phyloP scores from a whole-genome alignment of 2,888 invertebrate species.

The Poecilus cupreus region DNA sequence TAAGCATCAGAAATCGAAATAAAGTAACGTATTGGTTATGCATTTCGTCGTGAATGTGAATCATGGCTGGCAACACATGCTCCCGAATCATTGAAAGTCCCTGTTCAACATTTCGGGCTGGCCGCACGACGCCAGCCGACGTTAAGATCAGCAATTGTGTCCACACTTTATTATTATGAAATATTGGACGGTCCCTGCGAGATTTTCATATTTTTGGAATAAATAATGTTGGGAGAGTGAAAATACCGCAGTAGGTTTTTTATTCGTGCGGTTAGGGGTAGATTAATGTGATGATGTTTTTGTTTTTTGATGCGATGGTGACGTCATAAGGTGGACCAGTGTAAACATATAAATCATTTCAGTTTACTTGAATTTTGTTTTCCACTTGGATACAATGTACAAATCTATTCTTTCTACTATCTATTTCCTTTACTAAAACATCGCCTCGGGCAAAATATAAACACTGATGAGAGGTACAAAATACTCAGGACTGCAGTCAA shows the following conservation, averaged over 20 bases:
- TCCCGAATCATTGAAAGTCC: constrained; percentile 20
- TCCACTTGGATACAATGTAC: neutral
- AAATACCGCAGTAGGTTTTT: constrained; percentile 6
- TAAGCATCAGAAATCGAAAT: constrained; percentile 41
- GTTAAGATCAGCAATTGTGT: constrained; percentile 42
- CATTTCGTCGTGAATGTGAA: constrained; percentile 41
- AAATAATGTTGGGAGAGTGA: constrained; percentile 10
- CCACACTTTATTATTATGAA: constrained; percentile 45
- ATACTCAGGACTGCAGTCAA: too few species aligned
- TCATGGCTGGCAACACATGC: constrained; percentile 42
- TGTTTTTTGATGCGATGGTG: neutral
- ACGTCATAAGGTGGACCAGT: neutral
- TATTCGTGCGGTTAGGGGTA: neutral
- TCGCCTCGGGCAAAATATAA: too few species aligned
- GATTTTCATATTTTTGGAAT: constrained; percentile 36
- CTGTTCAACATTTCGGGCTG: neutral
- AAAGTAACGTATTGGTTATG: constrained; percentile 38
- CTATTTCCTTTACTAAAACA: too few species aligned
- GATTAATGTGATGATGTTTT: constrained; percentile 30
- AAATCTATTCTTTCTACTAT: too few species aligned
- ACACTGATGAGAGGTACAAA: too few species aligned
- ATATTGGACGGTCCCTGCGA: constrained; percentile 31
- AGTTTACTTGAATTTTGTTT: neutral
- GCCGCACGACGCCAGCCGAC: neutral
- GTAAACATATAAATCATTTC: neutral